A percentile compares a stretch with the other conserved stretches of the same genome.
Conservation (phyloP, 2,797 vertebrate genomes). For the Acridotheres tristis region DNA sequence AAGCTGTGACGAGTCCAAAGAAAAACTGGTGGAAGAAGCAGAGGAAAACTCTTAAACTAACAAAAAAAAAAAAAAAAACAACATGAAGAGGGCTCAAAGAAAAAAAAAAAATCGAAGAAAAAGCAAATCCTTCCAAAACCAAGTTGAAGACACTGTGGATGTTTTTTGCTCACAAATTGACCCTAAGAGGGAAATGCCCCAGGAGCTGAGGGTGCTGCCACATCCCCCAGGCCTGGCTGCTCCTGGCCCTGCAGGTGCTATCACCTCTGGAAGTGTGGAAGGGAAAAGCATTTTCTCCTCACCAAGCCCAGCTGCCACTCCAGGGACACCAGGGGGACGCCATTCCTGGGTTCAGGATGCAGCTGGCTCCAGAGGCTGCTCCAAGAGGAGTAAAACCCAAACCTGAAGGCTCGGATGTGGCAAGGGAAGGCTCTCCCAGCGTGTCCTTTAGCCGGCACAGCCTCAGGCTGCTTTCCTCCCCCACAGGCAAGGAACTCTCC, state of each 20-base stretch:
- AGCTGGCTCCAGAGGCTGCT: background rate
- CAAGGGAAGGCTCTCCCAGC: background rate
- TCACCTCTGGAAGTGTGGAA: background rate
- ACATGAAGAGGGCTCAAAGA: background rate
- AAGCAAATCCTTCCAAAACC: background rate
- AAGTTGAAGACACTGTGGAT: rapidly evolving
- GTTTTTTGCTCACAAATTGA: background rate
- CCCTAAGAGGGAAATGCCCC: background rate
- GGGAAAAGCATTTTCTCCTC: background rate
- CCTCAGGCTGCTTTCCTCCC: background rate
- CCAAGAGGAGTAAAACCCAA: background rate
- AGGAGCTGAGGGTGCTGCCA: background rate
- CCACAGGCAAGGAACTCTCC: background rate
- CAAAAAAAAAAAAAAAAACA: background rate
- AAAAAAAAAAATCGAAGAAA: background rate
- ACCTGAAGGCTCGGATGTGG: background rate
- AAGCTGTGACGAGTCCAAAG: rapidly evolving
- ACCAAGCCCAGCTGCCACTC: background rate
- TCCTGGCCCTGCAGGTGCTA: background rate
- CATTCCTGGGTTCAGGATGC: background rate
- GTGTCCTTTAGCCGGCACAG: background rate
- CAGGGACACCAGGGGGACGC: background rate
- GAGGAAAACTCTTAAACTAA: background rate
- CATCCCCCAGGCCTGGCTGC: background rate
- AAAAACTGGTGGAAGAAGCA: background rate